phyloP scores from a whole-genome alignment of 2,113 vertebrate genomes.

The Ariopsis seemanni region DNA sequence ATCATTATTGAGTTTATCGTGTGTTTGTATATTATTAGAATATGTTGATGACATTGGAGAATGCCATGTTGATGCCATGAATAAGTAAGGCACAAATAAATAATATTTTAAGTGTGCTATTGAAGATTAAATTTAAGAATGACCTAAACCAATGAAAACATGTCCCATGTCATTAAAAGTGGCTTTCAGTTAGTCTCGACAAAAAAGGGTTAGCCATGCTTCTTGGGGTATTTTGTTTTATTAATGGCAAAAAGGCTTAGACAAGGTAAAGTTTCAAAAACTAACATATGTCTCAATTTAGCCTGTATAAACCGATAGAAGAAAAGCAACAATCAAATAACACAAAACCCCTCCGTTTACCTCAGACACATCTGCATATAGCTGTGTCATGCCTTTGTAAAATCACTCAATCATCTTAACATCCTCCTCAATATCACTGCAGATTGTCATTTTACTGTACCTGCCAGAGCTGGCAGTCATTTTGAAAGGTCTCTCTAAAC shows the following conservation, averaged over 20 bases:
- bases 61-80: too few relatives aligned
- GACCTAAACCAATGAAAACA: background rate
- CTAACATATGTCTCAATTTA: too few relatives aligned
- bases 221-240: background rate
- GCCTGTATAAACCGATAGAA: background rate
- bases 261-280: background rate
- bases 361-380: constrained; percentile 64
- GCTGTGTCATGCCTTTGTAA: constrained; percentile 62
- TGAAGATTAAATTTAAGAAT: background rate
- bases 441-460: constrained; percentile 7
- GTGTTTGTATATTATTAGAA: too few relatives aligned
- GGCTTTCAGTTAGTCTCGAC: too few relatives aligned
- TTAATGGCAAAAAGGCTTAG: background rate
- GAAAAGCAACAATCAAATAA: background rate
- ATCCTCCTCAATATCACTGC: constrained; percentile 54
- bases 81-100: background rate
- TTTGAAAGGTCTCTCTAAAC: constrained; percentile 69
- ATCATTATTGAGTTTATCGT: too few relatives aligned
- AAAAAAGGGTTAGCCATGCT: background rate
- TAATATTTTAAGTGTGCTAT: background rate
- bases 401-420: constrained; percentile 62
- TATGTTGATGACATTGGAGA: too few relatives aligned
- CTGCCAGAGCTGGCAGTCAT: constrained; percentile 64
- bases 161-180: background rate
- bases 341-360: constrained; percentile 38